Percentiles rank a stretch among this genome's conserved stretches.
Conservation (phyloP, 2,113 vertebrate species). For the Ictidomys tridecemlineatus region DNA sequence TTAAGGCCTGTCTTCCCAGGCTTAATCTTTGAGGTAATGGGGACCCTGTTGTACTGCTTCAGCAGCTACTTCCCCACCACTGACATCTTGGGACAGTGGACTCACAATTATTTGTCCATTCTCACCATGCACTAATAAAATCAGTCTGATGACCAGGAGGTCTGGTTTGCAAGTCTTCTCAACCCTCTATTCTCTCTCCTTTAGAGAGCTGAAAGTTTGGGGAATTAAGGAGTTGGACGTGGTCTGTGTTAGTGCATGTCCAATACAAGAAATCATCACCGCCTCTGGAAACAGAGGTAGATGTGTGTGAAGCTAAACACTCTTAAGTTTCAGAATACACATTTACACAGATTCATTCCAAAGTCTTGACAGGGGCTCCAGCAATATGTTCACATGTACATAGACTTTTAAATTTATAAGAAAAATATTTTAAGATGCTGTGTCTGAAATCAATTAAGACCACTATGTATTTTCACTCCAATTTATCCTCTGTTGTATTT, state of each 20-base stretch:
- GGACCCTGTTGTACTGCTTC: neutral
- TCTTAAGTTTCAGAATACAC: neutral
- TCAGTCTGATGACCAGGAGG: neutral
- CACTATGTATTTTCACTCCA: neutral
- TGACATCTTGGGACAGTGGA: neutral
- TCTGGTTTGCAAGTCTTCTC: neutral
- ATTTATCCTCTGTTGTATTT: neutral
- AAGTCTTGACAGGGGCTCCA: neutral
- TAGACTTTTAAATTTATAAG: neutral
- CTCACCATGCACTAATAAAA: neutral
- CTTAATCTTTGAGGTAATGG: neutral
- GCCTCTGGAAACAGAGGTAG: neutral
- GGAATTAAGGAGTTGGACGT: neutral
- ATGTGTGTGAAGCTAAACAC: neutral
- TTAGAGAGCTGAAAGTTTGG: constrained; percentile 2
- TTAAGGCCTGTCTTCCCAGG: neutral
- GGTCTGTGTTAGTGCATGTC: neutral
- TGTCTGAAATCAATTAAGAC: neutral
- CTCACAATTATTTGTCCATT: neutral
- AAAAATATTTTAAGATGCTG: neutral
- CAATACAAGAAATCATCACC: neutral
- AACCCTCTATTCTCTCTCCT: accelerated
- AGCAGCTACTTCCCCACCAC: neutral
- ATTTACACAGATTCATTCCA: neutral
- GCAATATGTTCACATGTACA: neutral